phyloP scores from a whole-genome alignment of 2,797 vertebrate genomes.

The Acanthurus leucopareius region DNA sequence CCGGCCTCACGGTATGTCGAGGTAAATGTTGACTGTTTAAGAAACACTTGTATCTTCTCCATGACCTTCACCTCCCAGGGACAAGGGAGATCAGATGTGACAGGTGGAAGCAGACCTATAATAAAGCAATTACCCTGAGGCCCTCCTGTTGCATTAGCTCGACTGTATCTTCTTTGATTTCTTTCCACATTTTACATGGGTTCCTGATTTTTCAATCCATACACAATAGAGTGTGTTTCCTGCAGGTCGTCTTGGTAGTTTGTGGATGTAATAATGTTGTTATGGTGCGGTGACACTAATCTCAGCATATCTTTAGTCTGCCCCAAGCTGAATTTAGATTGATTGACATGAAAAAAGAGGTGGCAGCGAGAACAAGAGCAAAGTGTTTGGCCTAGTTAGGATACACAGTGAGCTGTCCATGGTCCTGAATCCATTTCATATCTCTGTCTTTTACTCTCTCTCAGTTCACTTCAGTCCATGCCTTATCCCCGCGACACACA shows the following conservation, averaged over 20 bases:
- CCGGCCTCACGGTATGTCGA: slow-evolving; percentile 30
- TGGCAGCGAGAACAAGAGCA: slow-evolving; percentile 43
- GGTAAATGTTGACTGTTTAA: slow-evolving; percentile 49
- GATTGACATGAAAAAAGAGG: slow-evolving; percentile 32
- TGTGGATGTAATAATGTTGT: neutral
- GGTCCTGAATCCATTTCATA: slow-evolving; percentile 78
- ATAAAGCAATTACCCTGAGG: slow-evolving; percentile 52
- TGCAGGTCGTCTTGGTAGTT: neutral
- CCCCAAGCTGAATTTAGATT: slow-evolving; percentile 50
- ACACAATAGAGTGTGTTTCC: neutral
- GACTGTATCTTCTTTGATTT: slow-evolving; percentile 45
- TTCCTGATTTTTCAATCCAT: slow-evolving; percentile 13
- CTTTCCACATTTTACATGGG: slow-evolving; percentile 13
- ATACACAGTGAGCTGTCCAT: slow-evolving; percentile 75
- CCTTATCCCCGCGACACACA: slow-evolving; percentile 30
- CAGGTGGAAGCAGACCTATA: slow-evolving; percentile 59
- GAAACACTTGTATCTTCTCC: slow-evolving; percentile 42
- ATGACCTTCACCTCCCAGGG: slow-evolving; percentile 32
- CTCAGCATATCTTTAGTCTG: slow-evolving; percentile 24
- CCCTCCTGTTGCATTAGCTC: slow-evolving; percentile 39
- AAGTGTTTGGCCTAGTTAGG: slow-evolving; percentile 56
- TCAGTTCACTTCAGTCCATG: slow-evolving; percentile 22
- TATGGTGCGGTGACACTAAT: slow-evolving; percentile 7
- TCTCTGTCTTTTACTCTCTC: slow-evolving; percentile 29
- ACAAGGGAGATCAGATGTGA: slow-evolving; percentile 57